Conservation (phyloP, 2,113 vertebrate species). For the Gobiocypris rarus region DNA sequence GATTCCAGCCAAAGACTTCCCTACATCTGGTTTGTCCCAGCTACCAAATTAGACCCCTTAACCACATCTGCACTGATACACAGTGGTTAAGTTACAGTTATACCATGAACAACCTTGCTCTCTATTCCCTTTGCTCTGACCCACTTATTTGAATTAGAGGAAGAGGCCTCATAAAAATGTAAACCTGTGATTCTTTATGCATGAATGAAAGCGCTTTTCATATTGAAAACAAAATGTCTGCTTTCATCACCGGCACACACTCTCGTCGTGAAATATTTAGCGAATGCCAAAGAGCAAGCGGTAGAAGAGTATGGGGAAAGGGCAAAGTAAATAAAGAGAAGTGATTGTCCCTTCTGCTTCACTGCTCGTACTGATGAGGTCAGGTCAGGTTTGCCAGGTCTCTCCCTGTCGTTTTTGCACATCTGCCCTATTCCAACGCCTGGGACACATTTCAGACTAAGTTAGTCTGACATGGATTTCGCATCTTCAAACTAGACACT, state of each 20-base stretch:
- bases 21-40: constrained; percentile 69
- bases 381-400: constrained; percentile 28
- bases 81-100: constrained; percentile 18
- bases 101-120: constrained; percentile 63
- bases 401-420: constrained; percentile 31
- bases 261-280: constrained; percentile 77
- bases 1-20: constrained; percentile 43
- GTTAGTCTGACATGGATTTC: constrained; percentile 25
- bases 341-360: constrained; percentile 74
- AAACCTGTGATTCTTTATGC: constrained; percentile 63
- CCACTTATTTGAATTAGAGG: constrained; percentile 66
- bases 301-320: constrained; percentile 67
- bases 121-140: constrained; percentile 61
- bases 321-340: constrained; percentile 74
- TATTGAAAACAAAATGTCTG: constrained; percentile 47
- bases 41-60: constrained; percentile 40
- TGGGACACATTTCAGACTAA: constrained; percentile 21
- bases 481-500: constrained; percentile 22
- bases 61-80: constrained; percentile 12
- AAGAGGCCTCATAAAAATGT: constrained; percentile 75
- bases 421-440: constrained; percentile 25
- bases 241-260: constrained; percentile 54
- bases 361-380: constrained; percentile 69
- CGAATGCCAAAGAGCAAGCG: constrained; percentile 42
- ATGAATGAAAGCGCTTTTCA: constrained; percentile 43